phyloP scores from a whole-genome alignment of 2,888 invertebrate species.

The Brenthis hecate region DNA sequence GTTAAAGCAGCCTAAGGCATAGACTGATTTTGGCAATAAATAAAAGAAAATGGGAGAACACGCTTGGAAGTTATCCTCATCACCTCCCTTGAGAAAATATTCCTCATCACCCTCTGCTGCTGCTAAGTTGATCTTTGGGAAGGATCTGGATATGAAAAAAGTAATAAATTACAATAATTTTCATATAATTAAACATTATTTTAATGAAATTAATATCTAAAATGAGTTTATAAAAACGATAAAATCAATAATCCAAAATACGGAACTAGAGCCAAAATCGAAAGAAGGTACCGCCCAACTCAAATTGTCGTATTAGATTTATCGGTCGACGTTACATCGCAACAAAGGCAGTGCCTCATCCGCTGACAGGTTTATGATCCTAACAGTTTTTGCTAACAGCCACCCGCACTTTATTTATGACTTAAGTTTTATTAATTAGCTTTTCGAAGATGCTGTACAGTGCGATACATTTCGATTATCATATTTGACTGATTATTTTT shows the following conservation, averaged over 20 bases:
- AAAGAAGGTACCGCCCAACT: constrained; percentile 46
- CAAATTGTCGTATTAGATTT: constrained; percentile 77
- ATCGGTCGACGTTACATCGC: constrained; percentile 69
- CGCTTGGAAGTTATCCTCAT: too few relatives aligned
- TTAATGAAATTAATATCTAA: too few relatives aligned
- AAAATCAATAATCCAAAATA: constrained; percentile 7
- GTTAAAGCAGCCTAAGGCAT: too few relatives aligned
- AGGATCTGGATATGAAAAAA: too few relatives aligned
- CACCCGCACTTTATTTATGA: constrained; percentile 71
- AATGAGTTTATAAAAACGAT: too few relatives aligned
- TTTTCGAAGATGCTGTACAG: constrained; percentile 55
- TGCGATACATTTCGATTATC: constrained; percentile 16
- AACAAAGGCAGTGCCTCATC: constrained; percentile 80
- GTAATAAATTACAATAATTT: too few relatives aligned
- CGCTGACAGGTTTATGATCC: constrained; percentile 81
- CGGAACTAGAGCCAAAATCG: constrained; percentile 22
- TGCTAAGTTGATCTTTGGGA: too few relatives aligned
- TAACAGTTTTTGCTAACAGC: constrained; percentile 82
- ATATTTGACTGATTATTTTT: constrained; percentile 1
- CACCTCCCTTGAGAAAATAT: too few relatives aligned
- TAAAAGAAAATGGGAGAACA: too few relatives aligned
- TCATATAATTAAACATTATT: too few relatives aligned
- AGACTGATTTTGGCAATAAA: too few relatives aligned
- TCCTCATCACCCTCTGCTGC: too few relatives aligned
- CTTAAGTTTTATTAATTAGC: constrained; percentile 80